Evolutionary conservation across 2,888 invertebrate species (phyloP).

Genomic region (Hipparchia semele): DNA sequence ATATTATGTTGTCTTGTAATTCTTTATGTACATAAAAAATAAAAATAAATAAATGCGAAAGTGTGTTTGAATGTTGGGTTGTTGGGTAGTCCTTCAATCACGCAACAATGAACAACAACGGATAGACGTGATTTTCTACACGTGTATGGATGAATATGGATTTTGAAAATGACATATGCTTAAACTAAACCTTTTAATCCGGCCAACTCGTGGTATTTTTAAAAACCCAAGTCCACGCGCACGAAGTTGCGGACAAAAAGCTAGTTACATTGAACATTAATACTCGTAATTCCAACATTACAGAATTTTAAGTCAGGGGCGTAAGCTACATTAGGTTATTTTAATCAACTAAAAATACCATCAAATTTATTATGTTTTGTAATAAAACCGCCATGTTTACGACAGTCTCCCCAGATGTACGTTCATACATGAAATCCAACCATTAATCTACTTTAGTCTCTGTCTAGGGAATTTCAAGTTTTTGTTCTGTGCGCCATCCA

Average conservation of each 20-base stretch:
- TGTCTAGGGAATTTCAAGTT: neutral
- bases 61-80: no score
- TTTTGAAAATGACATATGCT: no score
- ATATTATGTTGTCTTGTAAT: no score
- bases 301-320: neutral
- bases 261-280: no score
- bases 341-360: neutral
- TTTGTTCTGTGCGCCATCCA: neutral
- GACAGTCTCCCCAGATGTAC: constrained; percentile 4
- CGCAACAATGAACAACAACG: no score
- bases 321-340: neutral
- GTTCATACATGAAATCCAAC: neutral
- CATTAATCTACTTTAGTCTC: neutral
- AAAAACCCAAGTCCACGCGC: neutral
- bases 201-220: neutral
- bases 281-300: no score
- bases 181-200: neutral
- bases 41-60: no score
- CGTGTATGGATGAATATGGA: no score
- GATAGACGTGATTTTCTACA: no score
- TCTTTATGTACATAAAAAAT: no score
- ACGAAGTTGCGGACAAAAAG: neutral
- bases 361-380: neutral
- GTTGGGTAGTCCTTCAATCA: no score
- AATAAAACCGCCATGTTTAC: constrained; percentile 3